These are phyloP conservation scores for Tenthredo notha DNA, from an alignment of 2,888 invertebrate genomes.

Conservation along the genomic window DNA sequence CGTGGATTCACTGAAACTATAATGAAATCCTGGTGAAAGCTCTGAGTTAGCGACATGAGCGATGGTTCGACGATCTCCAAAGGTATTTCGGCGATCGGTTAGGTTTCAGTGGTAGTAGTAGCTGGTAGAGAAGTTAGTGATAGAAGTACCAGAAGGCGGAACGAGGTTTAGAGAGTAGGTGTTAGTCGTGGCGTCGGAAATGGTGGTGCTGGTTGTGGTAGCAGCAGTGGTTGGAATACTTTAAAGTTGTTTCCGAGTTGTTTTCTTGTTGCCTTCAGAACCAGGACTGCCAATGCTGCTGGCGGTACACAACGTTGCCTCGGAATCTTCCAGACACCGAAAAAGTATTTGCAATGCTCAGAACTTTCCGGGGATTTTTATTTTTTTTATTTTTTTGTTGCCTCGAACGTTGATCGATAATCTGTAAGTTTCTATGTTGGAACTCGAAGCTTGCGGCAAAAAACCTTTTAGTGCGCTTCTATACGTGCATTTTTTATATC, in stretches of 20 bases:
- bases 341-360: constrained; percentile 48
- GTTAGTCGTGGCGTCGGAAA: neutral
- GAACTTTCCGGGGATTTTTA: constrained; percentile 31
- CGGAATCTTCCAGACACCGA: constrained; percentile 30
- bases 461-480: constrained; percentile 48
- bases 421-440: constrained; percentile 36
- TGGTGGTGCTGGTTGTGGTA: constrained; percentile 37
- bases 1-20: constrained; percentile 22
- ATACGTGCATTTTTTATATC: constrained; percentile 31
- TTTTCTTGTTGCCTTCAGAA: constrained; percentile 43
- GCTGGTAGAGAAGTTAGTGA: neutral
- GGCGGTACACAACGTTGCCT: neutral
- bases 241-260: constrained; percentile 47
- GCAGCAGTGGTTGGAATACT: constrained; percentile 46
- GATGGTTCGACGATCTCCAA: constrained; percentile 11
- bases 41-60: constrained; percentile 18
- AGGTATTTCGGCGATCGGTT: neutral
- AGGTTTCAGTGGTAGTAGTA: neutral
- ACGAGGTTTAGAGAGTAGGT: constrained; percentile 30
- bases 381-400: constrained; percentile 21
- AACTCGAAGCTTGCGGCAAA: neutral
- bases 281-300: constrained; percentile 29
- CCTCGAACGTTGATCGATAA: constrained; percentile 49
- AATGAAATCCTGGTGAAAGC: constrained; percentile 46
- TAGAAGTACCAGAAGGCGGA: constrained; percentile 33